Conservation (phyloP, 2,888 invertebrate genomes). For the Ligdia adustata region DNA sequence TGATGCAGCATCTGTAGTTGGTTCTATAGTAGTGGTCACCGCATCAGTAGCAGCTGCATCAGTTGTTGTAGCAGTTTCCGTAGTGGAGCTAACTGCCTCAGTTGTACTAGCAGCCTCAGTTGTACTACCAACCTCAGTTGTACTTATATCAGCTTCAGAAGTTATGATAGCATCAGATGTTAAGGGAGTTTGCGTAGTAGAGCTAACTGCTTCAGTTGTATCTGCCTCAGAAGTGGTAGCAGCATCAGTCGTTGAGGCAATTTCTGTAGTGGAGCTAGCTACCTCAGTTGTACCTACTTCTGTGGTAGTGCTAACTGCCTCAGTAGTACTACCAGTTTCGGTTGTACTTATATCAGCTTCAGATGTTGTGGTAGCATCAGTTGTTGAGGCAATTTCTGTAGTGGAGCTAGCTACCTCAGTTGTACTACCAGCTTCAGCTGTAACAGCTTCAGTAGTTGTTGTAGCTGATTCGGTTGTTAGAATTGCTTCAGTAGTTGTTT, state of each 20-base stretch:
- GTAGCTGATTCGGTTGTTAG: constrained; percentile 5
- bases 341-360: constrained; percentile 1
- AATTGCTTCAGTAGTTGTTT: no score
- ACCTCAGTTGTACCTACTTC: background rate
- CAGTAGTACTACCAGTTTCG: constrained; percentile 3
- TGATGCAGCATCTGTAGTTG: background rate
- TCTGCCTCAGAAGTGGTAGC: background rate
- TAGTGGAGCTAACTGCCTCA: background rate
- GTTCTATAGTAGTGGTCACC: background rate
- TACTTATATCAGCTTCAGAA: background rate
- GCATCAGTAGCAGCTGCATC: background rate
- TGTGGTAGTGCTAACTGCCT: background rate
- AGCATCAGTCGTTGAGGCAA: background rate
- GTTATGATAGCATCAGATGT: background rate
- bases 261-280: background rate
- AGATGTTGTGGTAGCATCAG: background rate
- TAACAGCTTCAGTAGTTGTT: background rate
- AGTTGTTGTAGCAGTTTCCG: background rate
- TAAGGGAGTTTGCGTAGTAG: background rate
- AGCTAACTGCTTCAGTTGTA: constrained; percentile 6
- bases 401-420: background rate
- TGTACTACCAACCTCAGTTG: constrained; percentile 5
- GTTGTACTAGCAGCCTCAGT: background rate
- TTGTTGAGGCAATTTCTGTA: background rate
- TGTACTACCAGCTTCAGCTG: background rate